Percentiles rank a stretch among this genome's conserved stretches.
These are phyloP conservation scores for Paelopatides confundens DNA, from an alignment of 53 echinoderm and acorn worm genomes.

Conservation along the genomic window DNA sequence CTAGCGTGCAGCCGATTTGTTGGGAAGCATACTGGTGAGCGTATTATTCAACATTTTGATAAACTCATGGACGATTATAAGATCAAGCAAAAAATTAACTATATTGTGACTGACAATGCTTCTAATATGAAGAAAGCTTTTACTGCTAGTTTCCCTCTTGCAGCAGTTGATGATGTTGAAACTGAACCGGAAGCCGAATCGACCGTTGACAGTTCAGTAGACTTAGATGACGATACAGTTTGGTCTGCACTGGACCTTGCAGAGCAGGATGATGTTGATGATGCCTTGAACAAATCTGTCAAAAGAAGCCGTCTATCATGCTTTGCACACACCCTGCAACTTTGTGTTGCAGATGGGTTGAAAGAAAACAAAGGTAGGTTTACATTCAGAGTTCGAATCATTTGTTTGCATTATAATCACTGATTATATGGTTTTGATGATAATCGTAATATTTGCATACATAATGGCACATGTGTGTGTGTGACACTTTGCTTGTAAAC, in stretches of 20 bases:
- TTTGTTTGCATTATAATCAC: too few relatives aligned
- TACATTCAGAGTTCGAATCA: too few relatives aligned
- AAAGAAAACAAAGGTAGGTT: slow-evolving; percentile 38
- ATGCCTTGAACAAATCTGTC: not conserved
- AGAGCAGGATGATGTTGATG: not conserved
- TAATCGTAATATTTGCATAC: too few relatives aligned
- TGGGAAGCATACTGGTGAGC: slow-evolving; percentile 27
- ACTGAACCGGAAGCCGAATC: not conserved
- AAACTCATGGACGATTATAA: slow-evolving; percentile 29
- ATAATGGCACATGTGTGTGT: too few relatives aligned
- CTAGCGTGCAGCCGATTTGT: slow-evolving; percentile 31
- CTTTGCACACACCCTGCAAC: slow-evolving; percentile 63
- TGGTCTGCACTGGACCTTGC: not conserved
- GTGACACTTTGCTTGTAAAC: too few relatives aligned
- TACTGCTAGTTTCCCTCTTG: not conserved
- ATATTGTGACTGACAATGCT: slow-evolving; percentile 20
- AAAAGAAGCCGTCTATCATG: slow-evolving; percentile 39
- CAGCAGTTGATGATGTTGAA: not conserved
- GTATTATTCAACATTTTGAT: slow-evolving; percentile 35
- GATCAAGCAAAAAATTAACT: not conserved
- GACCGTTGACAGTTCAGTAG: not conserved
- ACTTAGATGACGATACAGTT: not conserved
- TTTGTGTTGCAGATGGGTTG: slow-evolving; percentile 56
- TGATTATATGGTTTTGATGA: too few relatives aligned
- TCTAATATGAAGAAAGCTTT: slow-evolving; percentile 8